These are phyloP conservation scores for Cinara cedri DNA, from an alignment of 2,888 invertebrate species.

Conservation along the genomic window DNA sequence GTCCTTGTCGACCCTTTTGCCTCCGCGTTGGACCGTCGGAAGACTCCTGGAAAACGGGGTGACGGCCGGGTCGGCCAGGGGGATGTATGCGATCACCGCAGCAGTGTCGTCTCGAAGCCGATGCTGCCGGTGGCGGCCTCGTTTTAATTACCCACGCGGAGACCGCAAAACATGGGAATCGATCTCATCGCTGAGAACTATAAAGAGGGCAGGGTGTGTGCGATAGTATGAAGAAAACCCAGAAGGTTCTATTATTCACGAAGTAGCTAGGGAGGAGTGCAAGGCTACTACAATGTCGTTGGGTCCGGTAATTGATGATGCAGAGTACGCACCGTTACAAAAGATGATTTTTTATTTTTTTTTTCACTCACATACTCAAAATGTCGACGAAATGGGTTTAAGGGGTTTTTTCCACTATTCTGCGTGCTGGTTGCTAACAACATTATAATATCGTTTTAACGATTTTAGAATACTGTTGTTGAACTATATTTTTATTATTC, in stretches of 20 bases:
- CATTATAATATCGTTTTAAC: conserved; percentile 22
- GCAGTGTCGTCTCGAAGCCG: conserved; percentile 1
- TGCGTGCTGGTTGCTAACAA: background rate
- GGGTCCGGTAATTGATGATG: conserved; percentile 57
- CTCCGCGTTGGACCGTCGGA: background rate
- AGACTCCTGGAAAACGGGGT: too few relatives aligned
- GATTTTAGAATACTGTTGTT: conserved; percentile 15
- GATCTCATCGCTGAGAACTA: conserved; percentile 3
- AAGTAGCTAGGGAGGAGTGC: background rate
- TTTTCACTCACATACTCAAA: conserved; percentile 22
- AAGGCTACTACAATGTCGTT: conserved; percentile 33
- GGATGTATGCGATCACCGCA: conserved; percentile 4
- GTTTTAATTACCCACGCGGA: conserved; percentile 47
- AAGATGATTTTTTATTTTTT: conserved; percentile 51
- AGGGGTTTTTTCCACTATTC: conserved; percentile 1
- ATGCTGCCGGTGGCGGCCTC: conserved; percentile 12
- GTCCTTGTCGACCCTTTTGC: conserved; percentile 30
- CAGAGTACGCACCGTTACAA: conserved; percentile 22
- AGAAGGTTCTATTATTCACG: conserved; percentile 55
- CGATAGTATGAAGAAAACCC: conserved; percentile 45
- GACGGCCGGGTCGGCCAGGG: conserved; percentile 10
- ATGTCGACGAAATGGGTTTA: conserved; percentile 30
- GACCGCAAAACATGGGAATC: conserved; percentile 54
- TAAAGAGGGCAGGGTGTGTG: background rate
- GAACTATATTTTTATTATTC: too few relatives aligned